Evolutionary conservation across 2,888 invertebrate genomes (phyloP), one percentile per base, ranked within the genome.

Genomic region (Megamerina dolium): DNA sequence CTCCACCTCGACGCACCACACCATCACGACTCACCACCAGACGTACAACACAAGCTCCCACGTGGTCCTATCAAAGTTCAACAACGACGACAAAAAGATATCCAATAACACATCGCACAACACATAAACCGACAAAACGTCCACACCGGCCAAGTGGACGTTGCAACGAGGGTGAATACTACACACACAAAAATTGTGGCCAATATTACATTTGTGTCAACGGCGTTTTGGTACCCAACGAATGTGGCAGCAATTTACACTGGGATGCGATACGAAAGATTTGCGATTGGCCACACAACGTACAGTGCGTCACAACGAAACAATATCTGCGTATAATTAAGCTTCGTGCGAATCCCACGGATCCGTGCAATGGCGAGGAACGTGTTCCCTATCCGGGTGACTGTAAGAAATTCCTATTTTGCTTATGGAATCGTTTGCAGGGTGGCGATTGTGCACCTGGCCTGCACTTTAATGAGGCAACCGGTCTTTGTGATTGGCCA

Each of bases 131-230:
- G 45, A 52, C 60, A 62, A 53, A 46, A 29, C 50, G 50, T 0
- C 48, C 56, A 2, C 52, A 56, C 4, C 57, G 58, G 8, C 55
- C 57, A 3, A 52, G 45, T 4, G 39, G 54, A 1, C 54, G 44
- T 6, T 88, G 88, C 61, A 70, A 72, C n/a, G 78, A 80, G 26
- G 89, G 87, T 1, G 78, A 82, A 8, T 89, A 87, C 64, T 86
- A 85, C 59, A 74, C 83, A 0, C 85, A 85, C 57, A 78, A 81
- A 1, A 76, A 80, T 37, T 90, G 89, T 58, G 80, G 79, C 41
- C 79, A 78, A 56, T 89, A 86, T 68, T 82, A 82, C 58, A 79
- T 89, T 16, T 90, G 90, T 62, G 83, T 85, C 9, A 86, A 87
- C 64, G 81, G 81, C 1, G 69, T 77, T n/a, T 69, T 85, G 38